Evolutionary conservation across 2,888 invertebrate genomes (phyloP).

Genomic region (Ornithoptera alexandrae): DNA sequence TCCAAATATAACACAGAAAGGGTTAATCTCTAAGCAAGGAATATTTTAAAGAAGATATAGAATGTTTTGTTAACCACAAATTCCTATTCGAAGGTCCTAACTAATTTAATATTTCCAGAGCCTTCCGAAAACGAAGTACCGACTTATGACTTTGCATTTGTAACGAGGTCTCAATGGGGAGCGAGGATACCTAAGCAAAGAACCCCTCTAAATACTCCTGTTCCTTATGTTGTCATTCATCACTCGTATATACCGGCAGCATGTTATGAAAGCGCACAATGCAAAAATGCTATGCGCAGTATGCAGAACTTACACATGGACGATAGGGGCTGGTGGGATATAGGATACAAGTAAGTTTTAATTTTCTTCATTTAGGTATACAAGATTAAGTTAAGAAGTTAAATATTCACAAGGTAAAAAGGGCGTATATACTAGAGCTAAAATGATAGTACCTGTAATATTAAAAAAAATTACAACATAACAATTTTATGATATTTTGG

Average conservation of each 20-base stretch:
- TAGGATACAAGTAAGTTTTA: constrained; percentile 71
- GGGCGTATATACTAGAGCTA: too few relatives aligned
- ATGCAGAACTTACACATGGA: constrained; percentile 83
- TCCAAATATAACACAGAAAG: too few relatives aligned
- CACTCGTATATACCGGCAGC: constrained; percentile 82
- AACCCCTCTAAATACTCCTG: constrained; percentile 75
- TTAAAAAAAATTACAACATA: too few relatives aligned
- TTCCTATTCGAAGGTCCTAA: background rate
- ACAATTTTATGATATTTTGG: too few relatives aligned
- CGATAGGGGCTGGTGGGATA: constrained; percentile 81
- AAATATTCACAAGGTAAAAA: too few relatives aligned
- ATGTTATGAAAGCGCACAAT: constrained; percentile 72
- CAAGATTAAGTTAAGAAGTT: too few relatives aligned
- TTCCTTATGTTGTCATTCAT: constrained; percentile 85
- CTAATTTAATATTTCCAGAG: constrained; percentile 9
- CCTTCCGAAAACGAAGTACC: constrained; percentile 52
- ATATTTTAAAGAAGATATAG: too few relatives aligned
- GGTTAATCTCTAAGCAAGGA: too few relatives aligned
- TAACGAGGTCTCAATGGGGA: constrained; percentile 79
- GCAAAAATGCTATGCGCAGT: constrained; percentile 78
- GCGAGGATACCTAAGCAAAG: constrained; percentile 75
- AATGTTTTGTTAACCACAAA: background rate
- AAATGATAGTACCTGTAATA: too few relatives aligned
- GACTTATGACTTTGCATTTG: constrained; percentile 55
- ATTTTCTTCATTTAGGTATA: background rate